Base-by-base conservation (phyloP, 2,113 vertebrate genomes). In the Zeus faber region DNA sequence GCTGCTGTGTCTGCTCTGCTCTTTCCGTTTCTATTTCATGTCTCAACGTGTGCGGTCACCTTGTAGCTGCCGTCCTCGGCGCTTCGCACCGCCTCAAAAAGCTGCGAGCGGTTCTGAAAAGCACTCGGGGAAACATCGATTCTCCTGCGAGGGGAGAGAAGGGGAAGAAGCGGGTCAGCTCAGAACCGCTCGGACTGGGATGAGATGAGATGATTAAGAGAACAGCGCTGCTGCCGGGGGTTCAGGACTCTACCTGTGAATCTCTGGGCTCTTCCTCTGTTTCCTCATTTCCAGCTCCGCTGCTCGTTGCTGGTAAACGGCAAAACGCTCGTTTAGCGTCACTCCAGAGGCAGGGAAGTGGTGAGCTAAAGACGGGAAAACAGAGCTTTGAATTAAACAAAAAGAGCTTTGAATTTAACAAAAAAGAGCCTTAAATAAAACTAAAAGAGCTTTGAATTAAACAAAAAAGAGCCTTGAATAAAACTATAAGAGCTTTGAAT, bases 121-220 rank as follows among this genome's bases (percentile, higher is more conserved):
- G 94, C 95, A 94, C 97, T 97, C 80, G 95, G 96, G 88, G 96
- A 98, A 91, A 99, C 95, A 91, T 99, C 97, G 90, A 99, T 98
- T 92, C 94, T 92, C 93, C 97, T 98, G 79, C 10, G 62, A 65
- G 50, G 77, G 35, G 70, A 37, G 9, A 4, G 33, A n/a, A 9
- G 33, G 33, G 7, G n/a, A 37, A 37, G 33, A 37, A 13, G 1
- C 2, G 5, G n/a, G 11, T 14, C 33, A 2, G 33, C n/a, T 16
- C 35, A 60, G 49, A 51, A 11, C 10, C 33, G 11, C 6, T 9
- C 6, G 14, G 14, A 40, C 2, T 14, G 5, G 25, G 23, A 56
- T n/a, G 45, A 40, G 54, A 65, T 4, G 23, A 2, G 6, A 3
- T n/a, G 53, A 41, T 33, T 51, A 29, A 50, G 48, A 63, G 68